Percentiles rank a stretch among this genome's conserved stretches.
phyloP scores from a whole-genome alignment of 2,797 vertebrate species.

The Nothura maculosa region DNA sequence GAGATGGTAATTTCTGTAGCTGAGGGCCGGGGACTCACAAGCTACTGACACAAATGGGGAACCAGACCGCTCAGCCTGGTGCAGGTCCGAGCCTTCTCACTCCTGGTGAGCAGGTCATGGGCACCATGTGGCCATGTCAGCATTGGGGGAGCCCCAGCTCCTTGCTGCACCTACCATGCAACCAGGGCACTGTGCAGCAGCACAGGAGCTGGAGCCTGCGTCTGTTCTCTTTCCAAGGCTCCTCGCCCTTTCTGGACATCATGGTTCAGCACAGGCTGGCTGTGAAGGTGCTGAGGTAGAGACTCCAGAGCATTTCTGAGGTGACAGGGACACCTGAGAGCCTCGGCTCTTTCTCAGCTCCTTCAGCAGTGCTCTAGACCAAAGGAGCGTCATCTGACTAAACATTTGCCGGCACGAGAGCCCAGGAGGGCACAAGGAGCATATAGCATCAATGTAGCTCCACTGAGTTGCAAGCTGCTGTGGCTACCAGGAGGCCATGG shows the following conservation, averaged over 20 bases:
- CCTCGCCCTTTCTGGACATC: neutral
- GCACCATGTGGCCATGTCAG: too few relatives aligned
- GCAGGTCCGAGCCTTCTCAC: neutral
- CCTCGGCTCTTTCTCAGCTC: too few relatives aligned
- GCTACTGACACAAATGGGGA: conserved; percentile 59
- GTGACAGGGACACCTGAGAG: neutral
- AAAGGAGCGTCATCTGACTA: neutral
- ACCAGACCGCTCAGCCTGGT: neutral
- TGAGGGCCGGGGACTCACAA: conserved; percentile 5
- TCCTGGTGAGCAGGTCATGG: too few relatives aligned
- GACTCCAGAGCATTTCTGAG: rapidly evolving
- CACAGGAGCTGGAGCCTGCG: rapidly evolving
- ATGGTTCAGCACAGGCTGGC: rapidly evolving
- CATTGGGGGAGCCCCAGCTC: neutral
- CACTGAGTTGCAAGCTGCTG: rapidly evolving
- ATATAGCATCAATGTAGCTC: rapidly evolving
- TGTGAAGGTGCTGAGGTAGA: rapidly evolving
- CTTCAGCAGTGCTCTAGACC: neutral
- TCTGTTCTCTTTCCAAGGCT: neutral
- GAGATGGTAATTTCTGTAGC: conserved; percentile 50
- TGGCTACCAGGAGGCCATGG: too few relatives aligned
- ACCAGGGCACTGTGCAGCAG: rapidly evolving
- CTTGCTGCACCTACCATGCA: neutral
- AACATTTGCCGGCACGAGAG: neutral
- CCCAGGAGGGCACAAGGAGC: rapidly evolving